A percentile compares a stretch with the other conserved stretches of the same genome.
Evolutionary conservation across 2,113 vertebrate species (phyloP).

Genomic region (Neogobius melanostomus): DNA sequence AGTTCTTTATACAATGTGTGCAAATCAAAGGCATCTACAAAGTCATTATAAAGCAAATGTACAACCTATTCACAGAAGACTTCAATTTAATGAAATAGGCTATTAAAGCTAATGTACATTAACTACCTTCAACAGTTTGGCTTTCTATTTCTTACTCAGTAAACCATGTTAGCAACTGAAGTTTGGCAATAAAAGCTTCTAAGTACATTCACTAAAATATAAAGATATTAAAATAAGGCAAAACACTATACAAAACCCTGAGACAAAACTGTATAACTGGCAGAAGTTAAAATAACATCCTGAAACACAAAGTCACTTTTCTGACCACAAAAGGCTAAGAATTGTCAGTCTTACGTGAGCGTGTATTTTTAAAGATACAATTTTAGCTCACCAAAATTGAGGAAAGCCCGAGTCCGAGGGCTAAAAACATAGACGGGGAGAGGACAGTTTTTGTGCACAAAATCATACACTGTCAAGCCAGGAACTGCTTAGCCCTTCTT

Average conservation of each 20-base stretch:
- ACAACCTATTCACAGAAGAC: slow-evolving; percentile 54
- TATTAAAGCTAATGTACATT: slow-evolving; percentile 27
- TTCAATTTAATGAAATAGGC: slow-evolving; percentile 37
- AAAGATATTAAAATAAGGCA: slow-evolving; percentile 20
- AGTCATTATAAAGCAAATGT: slow-evolving; percentile 50
- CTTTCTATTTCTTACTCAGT: slow-evolving; percentile 32
- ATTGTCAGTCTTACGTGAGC: slow-evolving; percentile 27
- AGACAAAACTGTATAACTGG: slow-evolving; percentile 43
- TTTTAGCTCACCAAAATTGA: slow-evolving; percentile 73
- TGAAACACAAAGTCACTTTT: slow-evolving; percentile 48
- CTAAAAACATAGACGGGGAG: slow-evolving; percentile 65
- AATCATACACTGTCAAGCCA: slow-evolving; percentile 51
- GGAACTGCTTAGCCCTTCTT: slow-evolving; percentile 35
- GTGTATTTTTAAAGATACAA: slow-evolving; percentile 57
- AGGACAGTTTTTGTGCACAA: slow-evolving; percentile 50
- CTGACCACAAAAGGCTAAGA: slow-evolving; percentile 42
- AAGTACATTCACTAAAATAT: slow-evolving; percentile 8
- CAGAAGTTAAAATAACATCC: slow-evolving; percentile 17
- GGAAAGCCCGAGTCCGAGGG: slow-evolving; percentile 61
- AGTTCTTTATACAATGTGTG: slow-evolving; percentile 66
- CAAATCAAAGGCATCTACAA: slow-evolving; percentile 71
- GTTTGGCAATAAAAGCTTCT: slow-evolving; percentile 45
- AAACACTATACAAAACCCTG: slow-evolving; percentile 59
- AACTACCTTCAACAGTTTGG: slow-evolving; percentile 36
- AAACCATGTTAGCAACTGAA: slow-evolving; percentile 24